phyloP scores from a whole-genome alignment of 2,113 vertebrate species.

The Onychostoma macrolepis region DNA sequence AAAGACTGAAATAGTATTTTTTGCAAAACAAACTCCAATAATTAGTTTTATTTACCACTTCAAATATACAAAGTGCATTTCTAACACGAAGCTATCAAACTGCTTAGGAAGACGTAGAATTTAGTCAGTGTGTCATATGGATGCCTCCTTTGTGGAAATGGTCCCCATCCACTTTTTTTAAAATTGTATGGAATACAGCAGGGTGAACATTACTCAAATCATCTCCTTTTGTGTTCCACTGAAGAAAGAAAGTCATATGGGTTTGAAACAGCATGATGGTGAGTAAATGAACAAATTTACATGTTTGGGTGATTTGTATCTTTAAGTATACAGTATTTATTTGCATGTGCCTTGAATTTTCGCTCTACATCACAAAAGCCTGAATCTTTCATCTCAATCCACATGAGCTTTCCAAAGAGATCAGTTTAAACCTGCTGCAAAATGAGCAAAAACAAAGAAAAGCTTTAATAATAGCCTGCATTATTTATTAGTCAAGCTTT shows the following conservation, averaged over 20 bases:
- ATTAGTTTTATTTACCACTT: no score
- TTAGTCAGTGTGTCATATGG: not conserved
- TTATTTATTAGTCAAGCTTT: slow-evolving; percentile 61
- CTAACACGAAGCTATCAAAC: not conserved
- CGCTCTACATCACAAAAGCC: slow-evolving; percentile 31
- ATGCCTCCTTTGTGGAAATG: no score
- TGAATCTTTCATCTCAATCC: not conserved
- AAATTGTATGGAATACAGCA: no score
- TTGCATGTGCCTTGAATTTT: not conserved
- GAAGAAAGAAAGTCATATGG: not conserved
- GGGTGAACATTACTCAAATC: not conserved
- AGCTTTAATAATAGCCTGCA: slow-evolving; percentile 60
- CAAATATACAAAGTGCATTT: no score
- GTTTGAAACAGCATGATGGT: not conserved
- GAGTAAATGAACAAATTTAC: not conserved
- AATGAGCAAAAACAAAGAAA: slow-evolving; percentile 56
- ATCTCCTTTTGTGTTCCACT: not conserved
- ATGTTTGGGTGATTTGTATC: not conserved
- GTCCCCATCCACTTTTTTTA: no score
- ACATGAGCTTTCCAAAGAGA: slow-evolving; percentile 56
- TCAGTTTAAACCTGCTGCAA: slow-evolving; percentile 54
- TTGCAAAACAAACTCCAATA: no score
- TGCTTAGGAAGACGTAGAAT: not conserved
- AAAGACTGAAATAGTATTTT: no score
- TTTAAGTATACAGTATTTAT: not conserved